Evolutionary conservation across 2,797 vertebrate genomes (phyloP).

Genomic region (Alcedo quadribrachys): DNA sequence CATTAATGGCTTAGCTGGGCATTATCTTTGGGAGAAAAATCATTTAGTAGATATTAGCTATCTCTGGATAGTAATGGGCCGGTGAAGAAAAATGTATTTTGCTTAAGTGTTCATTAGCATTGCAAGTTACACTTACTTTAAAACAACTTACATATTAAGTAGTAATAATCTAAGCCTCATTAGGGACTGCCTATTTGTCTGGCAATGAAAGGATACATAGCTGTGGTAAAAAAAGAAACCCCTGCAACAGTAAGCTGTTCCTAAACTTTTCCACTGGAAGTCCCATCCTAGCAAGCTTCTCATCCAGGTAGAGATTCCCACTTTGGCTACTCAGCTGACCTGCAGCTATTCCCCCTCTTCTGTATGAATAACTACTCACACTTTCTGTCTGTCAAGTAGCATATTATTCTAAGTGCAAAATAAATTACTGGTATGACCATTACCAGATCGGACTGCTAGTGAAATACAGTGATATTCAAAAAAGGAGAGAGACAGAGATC

Average conservation of each 20-base stretch:
- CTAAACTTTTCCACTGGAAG: not conserved
- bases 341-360: not conserved
- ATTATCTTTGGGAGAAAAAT: conserved; percentile 35
- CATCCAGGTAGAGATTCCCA: not conserved
- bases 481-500: not conserved
- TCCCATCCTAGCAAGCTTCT: not conserved
- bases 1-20: not conserved
- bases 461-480: not conserved
- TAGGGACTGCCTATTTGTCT: conserved; percentile 53
- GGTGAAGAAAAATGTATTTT: conserved; percentile 57
- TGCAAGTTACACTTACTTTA: conserved; percentile 43
- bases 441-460: not conserved
- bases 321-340: not conserved
- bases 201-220: not conserved
- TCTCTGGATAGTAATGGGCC: conserved; percentile 42
- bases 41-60: conserved; percentile 40
- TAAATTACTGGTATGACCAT: not conserved
- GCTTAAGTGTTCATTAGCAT: conserved; percentile 47
- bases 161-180: conserved; percentile 65
- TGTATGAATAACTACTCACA: not conserved
- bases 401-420: not conserved
- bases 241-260: not conserved
- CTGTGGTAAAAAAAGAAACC: not conserved
- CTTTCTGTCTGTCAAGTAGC: not conserved
- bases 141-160: conserved; percentile 67